Evolutionary conservation across 2,888 invertebrate species (phyloP).

Genomic region (Drosophila bunnanda): DNA sequence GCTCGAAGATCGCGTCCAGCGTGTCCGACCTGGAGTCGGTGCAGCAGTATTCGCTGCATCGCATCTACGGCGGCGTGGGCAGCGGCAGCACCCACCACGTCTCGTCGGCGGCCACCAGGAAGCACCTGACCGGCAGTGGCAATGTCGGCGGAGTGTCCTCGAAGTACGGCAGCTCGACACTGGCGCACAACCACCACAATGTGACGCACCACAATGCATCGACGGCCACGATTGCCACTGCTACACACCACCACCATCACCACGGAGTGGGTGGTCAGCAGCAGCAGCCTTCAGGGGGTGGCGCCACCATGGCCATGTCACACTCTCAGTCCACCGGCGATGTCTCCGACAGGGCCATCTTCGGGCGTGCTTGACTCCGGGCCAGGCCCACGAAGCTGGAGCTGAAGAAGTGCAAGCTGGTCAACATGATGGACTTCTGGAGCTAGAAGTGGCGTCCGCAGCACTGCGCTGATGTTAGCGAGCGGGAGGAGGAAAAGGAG

Average conservation of each 20-base stretch:
- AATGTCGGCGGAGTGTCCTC: slow-evolving; percentile 68
- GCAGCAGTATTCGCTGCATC: slow-evolving; percentile 84
- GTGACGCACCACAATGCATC: slow-evolving; percentile 79
- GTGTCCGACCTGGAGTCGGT: slow-evolving; percentile 84
- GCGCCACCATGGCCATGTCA: slow-evolving; percentile 84
- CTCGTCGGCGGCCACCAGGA: slow-evolving; percentile 81
- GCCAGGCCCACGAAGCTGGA: slow-evolving; percentile 84
- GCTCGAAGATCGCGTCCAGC: slow-evolving; percentile 84
- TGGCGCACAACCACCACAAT: slow-evolving; percentile 79
- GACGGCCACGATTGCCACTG: slow-evolving; percentile 70
- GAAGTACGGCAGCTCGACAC: slow-evolving; percentile 81
- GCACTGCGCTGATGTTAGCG: slow-evolving; percentile 71
- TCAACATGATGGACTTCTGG: slow-evolving; percentile 85
- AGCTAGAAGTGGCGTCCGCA: slow-evolving; percentile 83
- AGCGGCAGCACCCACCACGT: slow-evolving; percentile 74
- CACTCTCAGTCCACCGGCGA: slow-evolving; percentile 89
- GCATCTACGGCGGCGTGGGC: slow-evolving; percentile 82
- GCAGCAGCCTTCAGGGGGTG: slow-evolving; percentile 25
- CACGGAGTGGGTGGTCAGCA: slow-evolving; percentile 39
- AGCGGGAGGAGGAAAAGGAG: slow-evolving; percentile 47
- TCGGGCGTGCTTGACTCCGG: slow-evolving; percentile 87
- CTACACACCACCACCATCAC: slow-evolving; percentile 81
- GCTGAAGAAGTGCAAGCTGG: slow-evolving; percentile 85
- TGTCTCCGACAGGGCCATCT: slow-evolving; percentile 86
- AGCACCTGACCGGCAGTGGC: slow-evolving; percentile 77